Conservation (phyloP, 2,797 vertebrate genomes). For the Pangasius sanitwongsei region DNA sequence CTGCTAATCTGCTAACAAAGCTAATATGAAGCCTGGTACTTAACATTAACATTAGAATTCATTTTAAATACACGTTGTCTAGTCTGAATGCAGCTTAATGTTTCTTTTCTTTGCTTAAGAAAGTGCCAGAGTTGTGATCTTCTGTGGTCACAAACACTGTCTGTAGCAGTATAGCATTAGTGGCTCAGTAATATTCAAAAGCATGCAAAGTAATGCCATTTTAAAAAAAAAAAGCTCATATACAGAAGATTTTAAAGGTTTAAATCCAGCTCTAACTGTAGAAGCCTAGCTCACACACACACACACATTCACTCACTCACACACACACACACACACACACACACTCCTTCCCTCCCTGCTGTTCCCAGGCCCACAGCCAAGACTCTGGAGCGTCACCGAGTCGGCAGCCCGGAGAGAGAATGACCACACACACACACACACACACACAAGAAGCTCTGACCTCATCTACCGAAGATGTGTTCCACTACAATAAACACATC, state of each 20-base stretch:
- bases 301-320: conserved; percentile 15
- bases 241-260: background rate
- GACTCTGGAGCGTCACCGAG: conserved; percentile 37
- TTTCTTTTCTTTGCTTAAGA: background rate
- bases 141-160: background rate
- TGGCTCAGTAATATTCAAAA: background rate
- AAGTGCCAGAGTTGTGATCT: background rate
- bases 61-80: background rate
- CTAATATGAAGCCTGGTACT: background rate
- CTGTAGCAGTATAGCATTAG: background rate
- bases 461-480: background rate
- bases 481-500: conserved; percentile 14
- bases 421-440: conserved; percentile 40
- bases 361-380: conserved; percentile 40
- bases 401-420: conserved; percentile 26
- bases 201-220: background rate
- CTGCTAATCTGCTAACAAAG: too few species aligned
- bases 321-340: conserved; percentile 20
- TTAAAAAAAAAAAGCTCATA: background rate
- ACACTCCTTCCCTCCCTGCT: conserved; percentile 11
- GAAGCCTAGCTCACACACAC: background rate
- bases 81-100: background rate
- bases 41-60: background rate
- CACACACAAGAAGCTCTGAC: conserved; percentile 33
- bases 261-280: background rate